These are phyloP conservation scores for Damaliscus lunatus DNA, from an alignment of 2,113 vertebrate genomes.

Conservation along the genomic window DNA sequence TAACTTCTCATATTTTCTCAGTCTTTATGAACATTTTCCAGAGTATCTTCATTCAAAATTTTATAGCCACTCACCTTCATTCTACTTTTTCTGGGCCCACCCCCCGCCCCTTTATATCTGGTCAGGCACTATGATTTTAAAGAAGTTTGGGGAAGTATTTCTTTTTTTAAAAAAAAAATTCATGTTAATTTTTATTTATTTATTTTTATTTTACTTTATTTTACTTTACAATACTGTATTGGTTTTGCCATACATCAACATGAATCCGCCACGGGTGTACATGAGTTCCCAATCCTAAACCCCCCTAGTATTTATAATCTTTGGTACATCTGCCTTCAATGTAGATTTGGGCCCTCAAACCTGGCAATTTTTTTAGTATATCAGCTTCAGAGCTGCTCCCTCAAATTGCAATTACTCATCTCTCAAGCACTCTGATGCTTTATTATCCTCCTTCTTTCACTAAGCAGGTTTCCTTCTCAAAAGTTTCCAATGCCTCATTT, in stretches of 20 bases:
- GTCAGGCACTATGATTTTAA: not conserved
- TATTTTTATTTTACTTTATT: too few relatives aligned
- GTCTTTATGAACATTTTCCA: not conserved
- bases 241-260: too few relatives aligned
- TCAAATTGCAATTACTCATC: not conserved
- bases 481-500: not conserved
- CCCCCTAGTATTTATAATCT: not conserved
- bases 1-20: not conserved
- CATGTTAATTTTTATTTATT: too few relatives aligned
- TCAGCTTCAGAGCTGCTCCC: not conserved
- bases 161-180: too few relatives aligned
- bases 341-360: not conserved
- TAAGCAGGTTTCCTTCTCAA: not conserved
- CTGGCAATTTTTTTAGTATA: too few relatives aligned
- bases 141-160: not conserved
- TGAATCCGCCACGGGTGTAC: fast-evolving
- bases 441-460: not conserved
- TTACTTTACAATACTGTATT: too few relatives aligned
- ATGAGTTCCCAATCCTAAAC: too few relatives aligned
- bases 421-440: not conserved
- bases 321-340: not conserved
- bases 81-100: not conserved
- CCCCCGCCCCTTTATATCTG: not conserved
- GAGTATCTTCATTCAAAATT: not conserved
- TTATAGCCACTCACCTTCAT: not conserved